A percentile compares a stretch with the other conserved stretches of the same genome.
Conservation (phyloP, 2,113 vertebrate genomes). For the Pteronura brasiliensis region DNA sequence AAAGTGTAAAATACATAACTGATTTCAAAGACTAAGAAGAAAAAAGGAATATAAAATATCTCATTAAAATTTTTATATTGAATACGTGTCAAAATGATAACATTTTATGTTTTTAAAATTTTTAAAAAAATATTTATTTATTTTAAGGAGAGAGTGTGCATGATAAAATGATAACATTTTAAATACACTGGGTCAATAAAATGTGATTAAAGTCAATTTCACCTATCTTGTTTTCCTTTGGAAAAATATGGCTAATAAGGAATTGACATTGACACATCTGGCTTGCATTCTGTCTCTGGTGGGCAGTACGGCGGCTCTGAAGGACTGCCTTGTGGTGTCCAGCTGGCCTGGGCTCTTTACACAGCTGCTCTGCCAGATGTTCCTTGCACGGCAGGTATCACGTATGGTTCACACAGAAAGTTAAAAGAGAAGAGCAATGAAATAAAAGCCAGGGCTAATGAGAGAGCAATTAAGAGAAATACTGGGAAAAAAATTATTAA, state of each 20-base stretch:
- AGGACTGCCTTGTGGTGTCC: not conserved
- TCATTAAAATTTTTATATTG: not conserved
- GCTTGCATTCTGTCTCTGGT: not conserved
- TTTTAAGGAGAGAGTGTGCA: not conserved
- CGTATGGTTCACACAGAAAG: not conserved
- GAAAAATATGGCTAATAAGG: not conserved
- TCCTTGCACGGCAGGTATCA: not conserved
- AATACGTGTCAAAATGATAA: not conserved
- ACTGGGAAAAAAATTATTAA: not conserved
- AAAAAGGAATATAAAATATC: not conserved
- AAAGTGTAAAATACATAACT: not conserved
- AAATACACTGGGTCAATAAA: not conserved
- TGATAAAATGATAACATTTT: not conserved
- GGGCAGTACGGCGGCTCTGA: not conserved
- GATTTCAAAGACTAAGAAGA: constrained; percentile 27
- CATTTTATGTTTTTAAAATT: not conserved
- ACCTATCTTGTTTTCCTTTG: not conserved
- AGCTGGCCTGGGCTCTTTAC: not conserved
- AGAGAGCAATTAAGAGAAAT: not conserved
- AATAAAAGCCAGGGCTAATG: not conserved
- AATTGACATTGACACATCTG: not conserved
- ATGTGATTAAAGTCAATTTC: not conserved
- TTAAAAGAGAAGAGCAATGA: not conserved
- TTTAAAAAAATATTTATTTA: not conserved
- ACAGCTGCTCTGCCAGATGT: not conserved